Conservation (phyloP, 2,888 invertebrate species). For the Ormyrus nitidulus region DNA sequence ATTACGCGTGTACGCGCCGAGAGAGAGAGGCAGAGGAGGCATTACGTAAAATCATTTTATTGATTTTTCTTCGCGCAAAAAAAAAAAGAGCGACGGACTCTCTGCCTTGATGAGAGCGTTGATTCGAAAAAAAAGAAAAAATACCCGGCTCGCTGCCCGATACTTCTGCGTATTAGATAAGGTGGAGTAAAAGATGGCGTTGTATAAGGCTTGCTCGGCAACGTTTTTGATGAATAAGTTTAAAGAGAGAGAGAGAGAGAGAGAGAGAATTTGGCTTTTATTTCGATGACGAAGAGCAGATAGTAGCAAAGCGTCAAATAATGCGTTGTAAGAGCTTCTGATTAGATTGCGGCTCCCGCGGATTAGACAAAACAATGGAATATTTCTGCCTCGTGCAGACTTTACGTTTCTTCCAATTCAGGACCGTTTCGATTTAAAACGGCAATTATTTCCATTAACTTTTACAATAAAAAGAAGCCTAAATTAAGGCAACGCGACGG, state of each 20-base stretch:
- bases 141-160: no score
- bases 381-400: neutral
- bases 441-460: no score
- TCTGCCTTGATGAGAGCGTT: no score
- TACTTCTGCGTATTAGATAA: no score
- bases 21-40: neutral
- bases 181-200: no score
- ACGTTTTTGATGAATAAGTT: no score
- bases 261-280: neutral
- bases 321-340: constrained; percentile 40
- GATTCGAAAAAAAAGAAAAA: no score
- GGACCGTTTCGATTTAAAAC: no score
- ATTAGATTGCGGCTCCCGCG: constrained; percentile 30
- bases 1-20: neutral
- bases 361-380: neutral
- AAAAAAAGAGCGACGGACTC: neutral
- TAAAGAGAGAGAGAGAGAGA: neutral
- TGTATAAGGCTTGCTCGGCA: no score
- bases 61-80: constrained; percentile 24
- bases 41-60: constrained; percentile 54
- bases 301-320: constrained; percentile 17
- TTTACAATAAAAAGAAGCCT: no score
- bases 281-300: constrained; percentile 16
- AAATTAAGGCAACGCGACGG: neutral
- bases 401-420: neutral